Conservation (phyloP, 2,113 vertebrate species). For the Zosterops borbonicus region DNA sequence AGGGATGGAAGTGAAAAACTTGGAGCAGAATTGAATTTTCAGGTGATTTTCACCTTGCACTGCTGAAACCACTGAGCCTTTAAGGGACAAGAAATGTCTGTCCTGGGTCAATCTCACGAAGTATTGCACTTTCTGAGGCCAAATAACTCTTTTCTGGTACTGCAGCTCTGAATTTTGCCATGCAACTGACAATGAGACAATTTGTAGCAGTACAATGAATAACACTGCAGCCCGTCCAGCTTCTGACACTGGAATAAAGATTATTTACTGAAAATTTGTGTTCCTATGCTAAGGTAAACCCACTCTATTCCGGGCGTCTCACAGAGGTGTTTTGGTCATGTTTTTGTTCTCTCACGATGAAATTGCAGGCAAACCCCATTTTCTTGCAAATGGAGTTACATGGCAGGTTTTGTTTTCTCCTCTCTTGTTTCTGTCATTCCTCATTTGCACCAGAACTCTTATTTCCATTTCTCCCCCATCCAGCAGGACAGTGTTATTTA, state of each 20-base stretch:
- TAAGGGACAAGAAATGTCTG: not conserved
- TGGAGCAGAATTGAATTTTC: too few species aligned
- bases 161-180: not conserved
- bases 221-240: not conserved
- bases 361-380: conserved; percentile 25
- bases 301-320: not conserved
- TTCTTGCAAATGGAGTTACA: conserved; percentile 50
- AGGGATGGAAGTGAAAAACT: not conserved
- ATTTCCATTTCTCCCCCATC: conserved; percentile 50
- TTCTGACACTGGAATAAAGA: not conserved
- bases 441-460: conserved; percentile 54
- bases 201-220: not conserved
- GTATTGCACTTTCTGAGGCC: not conserved
- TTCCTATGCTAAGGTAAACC: not conserved
- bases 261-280: not conserved
- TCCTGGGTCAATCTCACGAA: not conserved
- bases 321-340: not conserved
- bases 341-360: not conserved
- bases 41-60: not conserved
- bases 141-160: not conserved
- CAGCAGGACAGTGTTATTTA: conserved; percentile 45
- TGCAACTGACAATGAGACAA: not conserved
- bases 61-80: not conserved
- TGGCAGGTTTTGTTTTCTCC: not conserved
- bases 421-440: conserved; percentile 41